Evolutionary conservation across 1,140 invertebrate genomes (phyloP).

Genomic region (Holotrichia oblita): DNA sequence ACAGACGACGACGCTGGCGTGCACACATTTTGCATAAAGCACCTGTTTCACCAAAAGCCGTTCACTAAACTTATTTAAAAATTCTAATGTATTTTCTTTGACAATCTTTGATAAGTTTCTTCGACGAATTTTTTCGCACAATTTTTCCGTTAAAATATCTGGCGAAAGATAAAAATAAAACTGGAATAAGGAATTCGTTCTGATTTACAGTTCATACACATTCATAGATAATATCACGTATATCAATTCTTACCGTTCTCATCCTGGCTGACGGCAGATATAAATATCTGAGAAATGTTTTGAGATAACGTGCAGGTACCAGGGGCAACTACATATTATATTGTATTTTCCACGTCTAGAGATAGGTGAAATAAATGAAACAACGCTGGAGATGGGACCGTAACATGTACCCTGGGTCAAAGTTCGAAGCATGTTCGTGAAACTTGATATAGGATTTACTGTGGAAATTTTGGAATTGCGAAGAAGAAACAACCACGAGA

Average conservation of each 20-base stretch:
- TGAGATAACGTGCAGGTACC: conserved; percentile 23
- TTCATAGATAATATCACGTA: conserved; percentile 1
- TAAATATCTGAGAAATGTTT: conserved; percentile 26
- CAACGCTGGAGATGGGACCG: conserved; percentile 1
- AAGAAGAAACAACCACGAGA: conserved; percentile 30
- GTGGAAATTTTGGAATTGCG: conserved; percentile 20
- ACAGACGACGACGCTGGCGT: too few relatives aligned
- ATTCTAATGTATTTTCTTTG: too few relatives aligned
- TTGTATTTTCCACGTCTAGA: conserved; percentile 19
- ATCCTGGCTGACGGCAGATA: not conserved
- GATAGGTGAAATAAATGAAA: conserved; percentile 30
- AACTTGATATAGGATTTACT: conserved; percentile 33
- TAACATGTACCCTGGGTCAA: conserved; percentile 20
- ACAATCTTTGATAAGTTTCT: too few relatives aligned
- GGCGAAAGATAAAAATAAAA: too few relatives aligned
- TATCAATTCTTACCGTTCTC: not conserved
- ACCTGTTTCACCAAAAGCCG: too few relatives aligned
- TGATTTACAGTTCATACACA: not conserved
- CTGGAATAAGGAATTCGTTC: too few relatives aligned
- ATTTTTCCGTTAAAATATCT: too few relatives aligned
- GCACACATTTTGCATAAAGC: too few relatives aligned
- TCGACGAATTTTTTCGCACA: too few relatives aligned
- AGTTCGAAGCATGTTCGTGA: conserved; percentile 38
- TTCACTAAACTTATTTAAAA: too few relatives aligned
- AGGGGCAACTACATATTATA: not conserved